phyloP scores from a whole-genome alignment of 2,888 invertebrate species.

The Sarcophaga variegata region DNA sequence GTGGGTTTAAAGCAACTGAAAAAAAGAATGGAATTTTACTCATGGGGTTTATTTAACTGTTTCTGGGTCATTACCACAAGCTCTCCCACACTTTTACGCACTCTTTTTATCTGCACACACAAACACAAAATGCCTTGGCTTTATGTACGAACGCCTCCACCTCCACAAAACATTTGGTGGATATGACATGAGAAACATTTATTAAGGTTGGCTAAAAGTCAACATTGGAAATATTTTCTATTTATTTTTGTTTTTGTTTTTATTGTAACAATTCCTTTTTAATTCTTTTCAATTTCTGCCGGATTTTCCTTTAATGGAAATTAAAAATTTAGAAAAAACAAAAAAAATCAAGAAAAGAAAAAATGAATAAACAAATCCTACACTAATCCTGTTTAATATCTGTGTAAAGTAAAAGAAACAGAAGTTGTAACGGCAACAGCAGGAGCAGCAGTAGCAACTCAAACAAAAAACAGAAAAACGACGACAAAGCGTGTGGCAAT shows the following conservation, averaged over 20 bases:
- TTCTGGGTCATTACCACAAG: constrained; percentile 64
- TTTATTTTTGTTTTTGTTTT: constrained; percentile 31
- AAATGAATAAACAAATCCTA: constrained; percentile 31
- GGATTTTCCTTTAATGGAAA: constrained; percentile 26
- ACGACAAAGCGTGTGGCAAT: constrained; percentile 10
- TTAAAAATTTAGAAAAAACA: constrained; percentile 1
- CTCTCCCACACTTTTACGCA: constrained; percentile 24
- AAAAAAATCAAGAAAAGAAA: neutral
- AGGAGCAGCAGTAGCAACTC: neutral
- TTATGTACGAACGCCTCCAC: neutral
- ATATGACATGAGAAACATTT: neutral
- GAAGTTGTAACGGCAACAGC: neutral
- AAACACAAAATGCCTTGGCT: neutral
- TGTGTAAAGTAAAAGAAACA: constrained; percentile 4
- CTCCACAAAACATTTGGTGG: too few species aligned
- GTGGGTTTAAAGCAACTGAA: constrained; percentile 6
- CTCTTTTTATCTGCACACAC: too few species aligned
- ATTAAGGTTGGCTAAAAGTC: constrained; percentile 18
- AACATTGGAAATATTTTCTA: constrained; percentile 16
- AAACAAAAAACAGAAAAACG: neutral
- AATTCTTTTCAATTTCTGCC: constrained; percentile 15
- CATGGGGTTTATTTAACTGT: constrained; percentile 56
- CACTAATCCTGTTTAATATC: constrained; percentile 34
- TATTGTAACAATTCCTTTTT: neutral
- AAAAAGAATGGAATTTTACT: constrained; percentile 41